Evolutionary conservation across 2,797 vertebrate genomes (phyloP).

Genomic region (Balearica regulorum): DNA sequence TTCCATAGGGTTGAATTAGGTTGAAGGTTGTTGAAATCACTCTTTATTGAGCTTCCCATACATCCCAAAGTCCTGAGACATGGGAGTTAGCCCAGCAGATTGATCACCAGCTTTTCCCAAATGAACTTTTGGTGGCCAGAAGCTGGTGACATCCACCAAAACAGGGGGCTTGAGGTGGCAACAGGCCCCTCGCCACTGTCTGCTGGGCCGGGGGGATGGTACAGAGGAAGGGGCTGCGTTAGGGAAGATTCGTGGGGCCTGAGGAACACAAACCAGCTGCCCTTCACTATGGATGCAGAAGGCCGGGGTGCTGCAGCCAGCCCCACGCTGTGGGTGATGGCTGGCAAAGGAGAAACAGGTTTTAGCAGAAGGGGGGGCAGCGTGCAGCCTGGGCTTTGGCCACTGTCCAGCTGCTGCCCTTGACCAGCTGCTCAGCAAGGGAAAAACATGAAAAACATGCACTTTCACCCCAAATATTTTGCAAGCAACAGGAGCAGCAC

Average conservation of each 20-base stretch:
- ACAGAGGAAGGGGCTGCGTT: not conserved
- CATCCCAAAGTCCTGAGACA: not conserved
- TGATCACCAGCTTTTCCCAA: too few relatives aligned
- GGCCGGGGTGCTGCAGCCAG: too few relatives aligned
- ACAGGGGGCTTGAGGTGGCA: accelerated
- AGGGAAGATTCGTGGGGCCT: not conserved
- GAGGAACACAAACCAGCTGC: accelerated
- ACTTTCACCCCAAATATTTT: not conserved
- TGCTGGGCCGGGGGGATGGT: not conserved
- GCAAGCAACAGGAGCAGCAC: not conserved
- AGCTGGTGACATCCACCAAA: not conserved
- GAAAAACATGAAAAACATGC: not conserved
- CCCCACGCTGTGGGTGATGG: accelerated
- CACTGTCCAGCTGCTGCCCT: not conserved
- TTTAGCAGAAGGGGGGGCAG: not conserved
- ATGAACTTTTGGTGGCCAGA: not conserved
- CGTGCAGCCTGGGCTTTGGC: not conserved
- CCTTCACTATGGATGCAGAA: accelerated
- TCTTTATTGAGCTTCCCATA: not conserved
- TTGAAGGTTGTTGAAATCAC: too few relatives aligned
- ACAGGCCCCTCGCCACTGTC: not conserved
- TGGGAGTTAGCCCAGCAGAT: too few relatives aligned
- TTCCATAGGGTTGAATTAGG: too few relatives aligned
- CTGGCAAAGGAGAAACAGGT: not conserved
- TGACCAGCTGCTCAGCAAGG: not conserved